A percentile compares a stretch with the other conserved stretches of the same genome.
These are phyloP conservation scores for Drosophila rufa DNA, from an alignment of 1,140 invertebrate genomes.

Conservation along the genomic window DNA sequence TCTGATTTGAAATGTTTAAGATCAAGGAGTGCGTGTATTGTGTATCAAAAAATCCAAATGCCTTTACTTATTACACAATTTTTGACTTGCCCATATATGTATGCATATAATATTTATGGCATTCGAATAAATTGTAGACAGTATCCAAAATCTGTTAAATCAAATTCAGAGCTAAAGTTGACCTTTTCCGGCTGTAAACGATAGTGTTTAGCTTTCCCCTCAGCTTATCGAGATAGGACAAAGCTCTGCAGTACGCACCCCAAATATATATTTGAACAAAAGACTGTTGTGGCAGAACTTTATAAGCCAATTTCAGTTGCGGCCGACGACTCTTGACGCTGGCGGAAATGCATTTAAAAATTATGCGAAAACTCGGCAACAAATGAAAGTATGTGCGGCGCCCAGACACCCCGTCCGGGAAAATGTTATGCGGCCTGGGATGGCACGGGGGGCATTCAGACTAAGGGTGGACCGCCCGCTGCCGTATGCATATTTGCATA, in stretches of 20 bases:
- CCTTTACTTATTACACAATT: neutral
- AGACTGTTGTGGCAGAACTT: constrained; percentile 24
- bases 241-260: constrained; percentile 6
- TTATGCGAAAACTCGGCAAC: constrained; percentile 64
- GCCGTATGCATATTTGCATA: constrained; percentile 81
- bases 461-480: constrained; percentile 43
- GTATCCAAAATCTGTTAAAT: neutral
- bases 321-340: constrained; percentile 45
- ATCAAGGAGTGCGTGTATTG: no score
- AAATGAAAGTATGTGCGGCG: constrained; percentile 58
- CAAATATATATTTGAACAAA: neutral
- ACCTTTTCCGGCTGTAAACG: neutral
- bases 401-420: constrained; percentile 14
- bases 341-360: constrained; percentile 77
- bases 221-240: constrained; percentile 8
- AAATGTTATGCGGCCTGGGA: neutral
- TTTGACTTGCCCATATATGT: neutral
- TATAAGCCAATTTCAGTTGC: constrained; percentile 58
- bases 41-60: no score
- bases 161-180: neutral
- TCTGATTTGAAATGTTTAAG: no score
- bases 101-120: no score
- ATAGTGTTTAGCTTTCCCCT: neutral
- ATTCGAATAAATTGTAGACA: neutral
- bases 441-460: neutral